These are phyloP conservation scores for Trissolcus brochymenae DNA, from an alignment of 2,888 invertebrate species.

Conservation along the genomic window DNA sequence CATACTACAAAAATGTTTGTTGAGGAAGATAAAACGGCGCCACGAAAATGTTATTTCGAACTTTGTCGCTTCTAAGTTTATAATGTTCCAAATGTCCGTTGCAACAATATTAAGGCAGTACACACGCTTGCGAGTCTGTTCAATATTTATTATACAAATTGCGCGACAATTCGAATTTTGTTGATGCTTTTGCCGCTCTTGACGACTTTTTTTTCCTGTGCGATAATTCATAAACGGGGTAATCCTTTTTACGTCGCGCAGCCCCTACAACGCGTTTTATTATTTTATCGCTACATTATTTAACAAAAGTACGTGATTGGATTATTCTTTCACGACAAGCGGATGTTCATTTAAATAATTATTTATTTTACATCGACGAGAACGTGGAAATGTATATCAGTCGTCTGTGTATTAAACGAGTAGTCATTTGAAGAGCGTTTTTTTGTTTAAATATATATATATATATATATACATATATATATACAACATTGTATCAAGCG, in stretches of 20 bases:
- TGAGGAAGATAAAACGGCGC: slow-evolving; percentile 17
- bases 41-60: slow-evolving; percentile 18
- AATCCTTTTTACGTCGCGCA: slow-evolving; percentile 38
- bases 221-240: slow-evolving; percentile 29
- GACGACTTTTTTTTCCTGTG: slow-evolving; percentile 28
- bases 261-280: slow-evolving; percentile 29
- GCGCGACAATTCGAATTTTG: slow-evolving; percentile 29
- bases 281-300: slow-evolving; percentile 48
- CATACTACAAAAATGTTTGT: slow-evolving; percentile 14
- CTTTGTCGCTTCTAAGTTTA: slow-evolving; percentile 1
- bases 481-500: slow-evolving; percentile 8
- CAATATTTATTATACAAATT: slow-evolving; percentile 43
- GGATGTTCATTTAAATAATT: slow-evolving; percentile 35
- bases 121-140: slow-evolving; percentile 1
- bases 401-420: too few species aligned
- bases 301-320: slow-evolving; percentile 42
- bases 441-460: slow-evolving; percentile 27
- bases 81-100: too few species aligned
- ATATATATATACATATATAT: not conserved
- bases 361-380: slow-evolving; percentile 19
- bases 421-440: slow-evolving; percentile 3
- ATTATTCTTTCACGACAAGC: slow-evolving; percentile 35
- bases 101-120: too few species aligned
- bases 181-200: slow-evolving; percentile 39
- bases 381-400: slow-evolving; percentile 26